Evolutionary conservation across 2,888 invertebrate species (phyloP), one percentile per base, ranked within the genome.

Genomic region (Euzophera pinguis): DNA sequence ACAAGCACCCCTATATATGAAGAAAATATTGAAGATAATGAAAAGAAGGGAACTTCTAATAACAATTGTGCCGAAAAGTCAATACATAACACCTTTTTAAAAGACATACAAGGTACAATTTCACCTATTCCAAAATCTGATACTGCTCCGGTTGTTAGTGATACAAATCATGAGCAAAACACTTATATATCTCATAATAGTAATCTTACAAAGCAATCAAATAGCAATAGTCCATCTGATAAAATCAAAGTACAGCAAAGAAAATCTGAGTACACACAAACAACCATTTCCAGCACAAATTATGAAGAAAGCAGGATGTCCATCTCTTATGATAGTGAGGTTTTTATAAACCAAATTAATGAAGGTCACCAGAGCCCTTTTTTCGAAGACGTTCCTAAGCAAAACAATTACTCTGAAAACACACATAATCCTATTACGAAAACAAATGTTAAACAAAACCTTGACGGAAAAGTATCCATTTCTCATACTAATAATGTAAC

Each of bases 1-100:
- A 38, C 48, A 12, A 55, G 55, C 35, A 54, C 53, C 1, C 45
- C 54, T 9, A 48, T 22, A 49, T 37, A 22, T 54, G 6, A 50
- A 51, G 14, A 45, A 57, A 45, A 45, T 54, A 35, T 50, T 50
- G 16, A 16, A 9, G 17, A 53, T 34, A 35, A 48, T 13, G 32
- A 37, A 16, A 43, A 38, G 6, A 14, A 3, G 16, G 41, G 49
- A n/a, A 45, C 16, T 45, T 29, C 14, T 34, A 14, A 45, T 32
- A 45, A 13, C 27, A 45, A 45, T 32, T 10, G 16, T 22, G 4
- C 16, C 10, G 32, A 10, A 10, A 14, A 10, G 14, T 3, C 6
- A 45, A 45, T 16, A 16, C 14, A 10, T 8, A 3, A 29, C n/a
- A 6, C 29, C 0, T 43, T 27, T 29, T 29, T 29, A 12, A 9